phyloP scores from a whole-genome alignment of 2,888 invertebrate species.

The Cancer borealis region DNA sequence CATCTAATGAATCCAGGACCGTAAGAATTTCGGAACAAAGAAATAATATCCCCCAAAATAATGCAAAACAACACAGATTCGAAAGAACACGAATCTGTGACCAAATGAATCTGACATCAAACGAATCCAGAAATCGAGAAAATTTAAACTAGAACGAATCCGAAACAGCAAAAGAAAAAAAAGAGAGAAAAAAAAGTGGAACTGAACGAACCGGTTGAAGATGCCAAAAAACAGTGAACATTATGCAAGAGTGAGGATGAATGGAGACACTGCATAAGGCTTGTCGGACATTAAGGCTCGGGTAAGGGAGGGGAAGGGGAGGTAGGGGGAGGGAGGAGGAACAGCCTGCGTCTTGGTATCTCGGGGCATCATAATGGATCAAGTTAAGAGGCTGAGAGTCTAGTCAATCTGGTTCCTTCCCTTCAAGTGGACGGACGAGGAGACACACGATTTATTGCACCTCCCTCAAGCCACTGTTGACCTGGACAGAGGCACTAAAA shows the following conservation, averaged over 20 bases:
- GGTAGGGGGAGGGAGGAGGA: neutral
- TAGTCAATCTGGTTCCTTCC: conserved; percentile 35
- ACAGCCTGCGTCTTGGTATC: neutral
- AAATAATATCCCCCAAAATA: neutral
- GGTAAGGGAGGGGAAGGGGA: neutral
- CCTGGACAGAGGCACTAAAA: neutral
- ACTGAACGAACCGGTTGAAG: neutral
- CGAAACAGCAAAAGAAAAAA: neutral
- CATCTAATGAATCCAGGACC: neutral
- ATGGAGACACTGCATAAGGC: conserved; percentile 22
- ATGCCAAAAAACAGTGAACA: neutral
- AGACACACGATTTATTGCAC: neutral
- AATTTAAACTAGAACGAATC: neutral
- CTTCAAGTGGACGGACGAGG: conserved; percentile 8
- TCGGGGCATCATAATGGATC: conserved; percentile 18
- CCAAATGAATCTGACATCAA: neutral
- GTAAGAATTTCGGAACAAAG: neutral
- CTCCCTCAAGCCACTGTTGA: neutral
- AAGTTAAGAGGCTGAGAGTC: conserved; percentile 21
- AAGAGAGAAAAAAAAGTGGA: neutral
- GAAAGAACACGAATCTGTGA: neutral
- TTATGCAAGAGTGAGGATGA: conserved; percentile 25
- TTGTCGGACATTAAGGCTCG: neutral
- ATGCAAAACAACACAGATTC: neutral
- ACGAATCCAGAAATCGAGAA: neutral